Evolutionary conservation across 35 echinoderm and acorn worm species (phyloP).

Genomic region (Lytechinus pictus): DNA sequence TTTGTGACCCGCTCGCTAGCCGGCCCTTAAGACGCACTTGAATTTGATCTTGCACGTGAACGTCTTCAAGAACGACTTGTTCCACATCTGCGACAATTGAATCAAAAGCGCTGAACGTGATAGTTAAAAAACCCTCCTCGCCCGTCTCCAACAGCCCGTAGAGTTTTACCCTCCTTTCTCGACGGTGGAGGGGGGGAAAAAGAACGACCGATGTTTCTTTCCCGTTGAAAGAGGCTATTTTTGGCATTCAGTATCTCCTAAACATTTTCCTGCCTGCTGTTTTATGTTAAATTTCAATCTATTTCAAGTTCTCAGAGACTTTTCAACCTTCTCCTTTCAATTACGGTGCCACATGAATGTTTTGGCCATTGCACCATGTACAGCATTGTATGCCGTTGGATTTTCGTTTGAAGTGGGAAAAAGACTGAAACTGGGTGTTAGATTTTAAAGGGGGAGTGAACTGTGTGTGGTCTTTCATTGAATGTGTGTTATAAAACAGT

Average conservation of each 20-base stretch:
- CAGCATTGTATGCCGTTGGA: background rate
- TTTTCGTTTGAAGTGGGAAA: too few species aligned
- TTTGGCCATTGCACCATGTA: background rate
- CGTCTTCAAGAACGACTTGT: constrained; percentile 36
- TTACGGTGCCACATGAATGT: background rate
- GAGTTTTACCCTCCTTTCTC: background rate
- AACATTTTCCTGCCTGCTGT: background rate
- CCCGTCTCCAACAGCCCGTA: background rate
- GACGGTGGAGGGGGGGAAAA: background rate
- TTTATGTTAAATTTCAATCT: background rate
- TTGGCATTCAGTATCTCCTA: background rate
- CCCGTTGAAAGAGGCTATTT: background rate
- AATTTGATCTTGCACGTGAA: constrained; percentile 36
- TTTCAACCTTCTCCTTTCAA: background rate
- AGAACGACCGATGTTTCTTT: background rate
- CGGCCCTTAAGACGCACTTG: constrained; percentile 29
- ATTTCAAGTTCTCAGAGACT: background rate
- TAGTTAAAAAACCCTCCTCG: constrained; percentile 3
- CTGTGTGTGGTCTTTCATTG: too few species aligned
- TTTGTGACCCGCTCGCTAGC: background rate
- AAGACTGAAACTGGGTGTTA: too few species aligned
- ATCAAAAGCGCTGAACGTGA: constrained; percentile 31
- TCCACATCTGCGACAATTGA: constrained; percentile 47
- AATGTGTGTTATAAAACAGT: too few species aligned
- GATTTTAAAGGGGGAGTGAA: too few species aligned